Evolutionary conservation across 2,797 vertebrate species (phyloP), one percentile per base, ranked within the genome.

Genomic region (Tolypeutes matacus): DNA sequence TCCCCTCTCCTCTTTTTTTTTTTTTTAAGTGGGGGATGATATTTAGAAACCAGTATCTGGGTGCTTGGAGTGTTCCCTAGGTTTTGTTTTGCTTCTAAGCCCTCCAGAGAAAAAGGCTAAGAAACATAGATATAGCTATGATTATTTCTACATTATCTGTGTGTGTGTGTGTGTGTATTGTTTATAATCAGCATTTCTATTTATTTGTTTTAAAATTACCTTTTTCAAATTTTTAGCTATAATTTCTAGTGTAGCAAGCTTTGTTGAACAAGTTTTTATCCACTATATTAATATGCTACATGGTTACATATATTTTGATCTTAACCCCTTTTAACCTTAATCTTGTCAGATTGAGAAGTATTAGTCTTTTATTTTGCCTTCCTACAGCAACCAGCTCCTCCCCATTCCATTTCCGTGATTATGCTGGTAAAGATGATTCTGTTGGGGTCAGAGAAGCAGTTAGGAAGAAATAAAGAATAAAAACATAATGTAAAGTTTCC

Each of bases 381-480:
- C 56, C 25, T 29, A 46, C 0, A 53, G 80, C 56, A 69, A 73
- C 13, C 3, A 75, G 2, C 20, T 82, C 15, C 6, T 89, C n/a
- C 46, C 86, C 34, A 87, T 84, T 72, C 67, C 15, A 75, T 89
- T 92, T 77, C 58, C 13, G 83, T 70, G 46, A 64, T 0, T 89
- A 2, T 76, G 7, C 85, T 69, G 86, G 29, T 64, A 94, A 89
- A 84, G 64, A 89, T 77, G 36, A 76, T 72, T 93, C 65, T 90
- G 73, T 29, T 94, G 31, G 18, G 56, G 86, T 56, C 49, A 93
- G 60, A 93, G 70, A 96, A 73, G 78, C 11, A 46, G 20, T 13
- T 67, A 86, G 56, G 21, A 87, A 94, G 12, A 77, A 95, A 77
- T 70, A 88, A 2, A 88, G 39, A 29, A 53, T 86, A 94, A 89